Base-by-base conservation (phyloP, 1,140 invertebrate species). In the Lerema accius region DNA sequence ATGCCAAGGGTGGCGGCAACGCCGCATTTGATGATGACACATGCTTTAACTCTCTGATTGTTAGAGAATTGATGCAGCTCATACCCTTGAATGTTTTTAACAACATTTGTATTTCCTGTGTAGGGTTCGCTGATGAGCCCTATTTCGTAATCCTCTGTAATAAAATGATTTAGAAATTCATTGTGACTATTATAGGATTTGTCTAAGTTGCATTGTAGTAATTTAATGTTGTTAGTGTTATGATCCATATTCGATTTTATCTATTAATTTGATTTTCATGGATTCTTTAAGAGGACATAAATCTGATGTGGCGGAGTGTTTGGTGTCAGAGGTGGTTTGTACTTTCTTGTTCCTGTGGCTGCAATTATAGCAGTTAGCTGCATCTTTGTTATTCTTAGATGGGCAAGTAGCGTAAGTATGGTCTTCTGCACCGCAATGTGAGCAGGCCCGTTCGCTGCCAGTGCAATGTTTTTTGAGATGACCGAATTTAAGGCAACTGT, bases 161-260 rank as follows among this genome's bases (percentile, higher is more conserved):
- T 43, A 7, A 65, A 37, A 13, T 56, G 51, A 0, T 19, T 14
- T 3, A 50, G 5, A 4, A 65, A 35, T 37, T 65, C 63, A 6
- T 65, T 35, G 0, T 50, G 37, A 3, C 40, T 32, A 0, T 49
- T 28, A 6, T 37, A n/a, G n/a, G n/a, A n/a, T n/a, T n/a, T n/a
- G n/a, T n/a, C n/a, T n/a, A n/a, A n/a, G n/a, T n/a, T n/a, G 14
- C 35, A 40, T 10, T 67, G 59, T 4, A 66, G 32, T 4, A 28
- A 11, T 40, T 55, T 63, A 19, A 46, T 15, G 19, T 39, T 32
- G 4, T 4, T 32, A 1, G 39, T 55, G 5, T 46, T 60, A 35
- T n/a, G 13, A 56, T 26, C 65, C 61, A 65, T 73, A 66, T 19
- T 68, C 65, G 1, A 48, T 50, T 13, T 48, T 37, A 4, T 43